Evolutionary conservation across 2,113 vertebrate genomes (phyloP).

Genomic region (Eclectus roratus): DNA sequence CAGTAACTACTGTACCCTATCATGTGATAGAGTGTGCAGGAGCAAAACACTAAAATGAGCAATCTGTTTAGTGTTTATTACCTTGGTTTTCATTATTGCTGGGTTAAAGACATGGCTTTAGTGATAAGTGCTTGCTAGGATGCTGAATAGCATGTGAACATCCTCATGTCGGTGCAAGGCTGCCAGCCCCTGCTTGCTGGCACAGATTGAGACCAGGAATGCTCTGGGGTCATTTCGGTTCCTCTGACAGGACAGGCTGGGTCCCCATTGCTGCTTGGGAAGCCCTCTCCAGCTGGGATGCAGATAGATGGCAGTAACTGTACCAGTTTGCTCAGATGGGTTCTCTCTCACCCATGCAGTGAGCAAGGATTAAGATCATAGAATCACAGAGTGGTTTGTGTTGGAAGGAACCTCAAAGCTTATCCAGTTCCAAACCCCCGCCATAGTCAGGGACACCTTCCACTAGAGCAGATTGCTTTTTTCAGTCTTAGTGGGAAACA

Average conservation of each 20-base stretch:
- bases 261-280: background rate
- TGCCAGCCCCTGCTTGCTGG: background rate
- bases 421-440: background rate
- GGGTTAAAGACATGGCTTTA: background rate
- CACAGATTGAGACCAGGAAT: background rate
- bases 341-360: background rate
- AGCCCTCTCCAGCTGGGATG: background rate
- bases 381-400: background rate
- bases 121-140: background rate
- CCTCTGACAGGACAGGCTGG: background rate
- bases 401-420: background rate
- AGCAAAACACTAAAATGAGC: background rate
- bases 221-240: too few relatives aligned
- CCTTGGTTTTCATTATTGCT: background rate
- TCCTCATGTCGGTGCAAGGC: accelerated
- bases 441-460: background rate
- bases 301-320: background rate
- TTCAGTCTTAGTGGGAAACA: background rate
- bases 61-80: background rate
- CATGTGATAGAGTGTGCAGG: background rate
- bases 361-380: background rate
- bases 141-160: background rate
- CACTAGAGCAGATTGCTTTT: background rate
- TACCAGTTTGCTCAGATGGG: background rate
- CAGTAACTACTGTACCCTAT: background rate